Conservation (phyloP, 2,113 vertebrate genomes). For the Salvelinus sp. region DNA sequence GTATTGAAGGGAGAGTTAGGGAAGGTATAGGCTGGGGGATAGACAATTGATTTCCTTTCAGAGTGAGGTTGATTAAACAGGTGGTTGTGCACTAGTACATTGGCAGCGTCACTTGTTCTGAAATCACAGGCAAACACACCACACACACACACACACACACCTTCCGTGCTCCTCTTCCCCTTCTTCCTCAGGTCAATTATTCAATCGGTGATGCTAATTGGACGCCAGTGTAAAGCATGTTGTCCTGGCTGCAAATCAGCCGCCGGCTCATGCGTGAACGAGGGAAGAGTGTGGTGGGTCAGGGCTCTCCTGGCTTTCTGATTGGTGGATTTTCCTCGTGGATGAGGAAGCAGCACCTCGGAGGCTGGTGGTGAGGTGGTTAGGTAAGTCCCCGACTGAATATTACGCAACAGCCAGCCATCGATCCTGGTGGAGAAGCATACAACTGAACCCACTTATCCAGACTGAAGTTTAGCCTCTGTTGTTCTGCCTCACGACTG, state of each 20-base stretch:
- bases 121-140: background rate
- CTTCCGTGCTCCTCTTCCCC: background rate
- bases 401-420: conserved; percentile 58
- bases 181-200: conserved; percentile 35
- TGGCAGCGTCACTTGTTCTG: background rate
- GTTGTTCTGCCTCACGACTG: background rate
- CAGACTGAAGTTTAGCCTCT: conserved; percentile 45
- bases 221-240: conserved; percentile 45
- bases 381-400: conserved; percentile 50
- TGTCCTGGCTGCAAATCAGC: conserved; percentile 54
- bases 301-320: conserved; percentile 28
- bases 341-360: conserved; percentile 43
- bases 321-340: conserved; percentile 40
- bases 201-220: conserved; percentile 47
- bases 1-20: background rate
- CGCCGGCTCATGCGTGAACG: conserved; percentile 43
- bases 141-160: background rate
- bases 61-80: background rate
- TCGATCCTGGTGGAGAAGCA: conserved; percentile 55
- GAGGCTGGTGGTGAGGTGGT: conserved; percentile 8
- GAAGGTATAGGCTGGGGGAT: background rate
- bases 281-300: conserved; percentile 36
- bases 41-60: background rate
- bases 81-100: background rate
- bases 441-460: conserved; percentile 65